phyloP scores from a whole-genome alignment of 2,888 invertebrate genomes.

The Andricus quercusramuli region DNA sequence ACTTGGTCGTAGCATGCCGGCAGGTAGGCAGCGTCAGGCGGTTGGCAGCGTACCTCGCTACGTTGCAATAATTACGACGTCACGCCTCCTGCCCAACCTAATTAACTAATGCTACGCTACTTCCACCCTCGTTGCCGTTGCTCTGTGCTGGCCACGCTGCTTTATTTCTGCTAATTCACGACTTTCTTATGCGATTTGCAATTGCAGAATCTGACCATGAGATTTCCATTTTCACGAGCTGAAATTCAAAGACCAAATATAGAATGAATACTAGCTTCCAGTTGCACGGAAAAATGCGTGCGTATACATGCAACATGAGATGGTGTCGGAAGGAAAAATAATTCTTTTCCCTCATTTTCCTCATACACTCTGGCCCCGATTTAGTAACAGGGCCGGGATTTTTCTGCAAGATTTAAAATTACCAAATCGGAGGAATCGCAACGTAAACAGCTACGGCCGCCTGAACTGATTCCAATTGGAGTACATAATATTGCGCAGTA shows the following conservation, averaged over 20 bases:
- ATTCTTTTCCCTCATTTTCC: too few relatives aligned
- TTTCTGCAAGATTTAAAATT: too few relatives aligned
- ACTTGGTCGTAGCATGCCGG: slow-evolving; percentile 75
- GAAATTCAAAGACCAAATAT: neutral
- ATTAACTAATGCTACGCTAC: slow-evolving; percentile 71
- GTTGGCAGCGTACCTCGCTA: slow-evolving; percentile 62
- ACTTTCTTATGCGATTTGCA: slow-evolving; percentile 49
- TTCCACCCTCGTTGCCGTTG: slow-evolving; percentile 28
- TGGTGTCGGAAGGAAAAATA: too few relatives aligned
- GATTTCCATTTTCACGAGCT: neutral
- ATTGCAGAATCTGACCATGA: slow-evolving; percentile 34
- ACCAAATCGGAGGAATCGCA: too few relatives aligned
- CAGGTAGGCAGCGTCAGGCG: slow-evolving; percentile 57
- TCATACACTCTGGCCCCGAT: too few relatives aligned
- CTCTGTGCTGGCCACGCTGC: slow-evolving; percentile 7
- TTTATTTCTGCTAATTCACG: slow-evolving; percentile 59
- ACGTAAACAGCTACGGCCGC: too few relatives aligned
- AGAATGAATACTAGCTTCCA: neutral
- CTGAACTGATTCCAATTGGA: too few relatives aligned
- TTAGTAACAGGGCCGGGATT: too few relatives aligned
- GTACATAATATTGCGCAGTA: too few relatives aligned
- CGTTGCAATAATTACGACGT: slow-evolving; percentile 77
- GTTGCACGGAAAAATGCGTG: too few relatives aligned
- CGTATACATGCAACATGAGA: too few relatives aligned
- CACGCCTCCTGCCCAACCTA: slow-evolving; percentile 76